Conservation (phyloP, 2,888 invertebrate species). For the Priocnemis perturbator region DNA sequence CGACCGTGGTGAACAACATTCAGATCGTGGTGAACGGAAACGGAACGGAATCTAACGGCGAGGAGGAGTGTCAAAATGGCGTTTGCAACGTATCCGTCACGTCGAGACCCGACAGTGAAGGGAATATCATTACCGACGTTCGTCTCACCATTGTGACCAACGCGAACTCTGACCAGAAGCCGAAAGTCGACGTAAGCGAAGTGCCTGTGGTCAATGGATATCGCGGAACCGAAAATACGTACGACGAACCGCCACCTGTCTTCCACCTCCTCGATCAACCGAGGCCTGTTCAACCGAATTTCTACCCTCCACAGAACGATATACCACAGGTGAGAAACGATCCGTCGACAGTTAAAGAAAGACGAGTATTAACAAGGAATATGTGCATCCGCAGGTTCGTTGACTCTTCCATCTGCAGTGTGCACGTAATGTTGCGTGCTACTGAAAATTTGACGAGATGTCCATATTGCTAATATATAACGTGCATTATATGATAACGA, state of each 20-base stretch:
- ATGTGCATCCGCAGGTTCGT: too few relatives aligned
- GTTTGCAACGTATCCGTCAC: constrained; percentile 54
- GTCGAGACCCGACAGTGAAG: constrained; percentile 41
- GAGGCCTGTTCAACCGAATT: constrained; percentile 21
- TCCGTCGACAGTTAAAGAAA: neutral
- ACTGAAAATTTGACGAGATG: too few relatives aligned
- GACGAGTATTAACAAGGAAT: too few relatives aligned
- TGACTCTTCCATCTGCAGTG: too few relatives aligned
- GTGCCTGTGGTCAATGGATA: constrained; percentile 61
- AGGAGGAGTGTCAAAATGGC: constrained; percentile 45
- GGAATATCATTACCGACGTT: constrained; percentile 57
- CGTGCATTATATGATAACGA: too few relatives aligned
- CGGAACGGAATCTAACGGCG: constrained; percentile 31
- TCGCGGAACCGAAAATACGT: constrained; percentile 41
- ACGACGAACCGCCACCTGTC: constrained; percentile 17
- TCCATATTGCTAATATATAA: too few relatives aligned
- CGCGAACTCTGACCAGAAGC: constrained; percentile 42
- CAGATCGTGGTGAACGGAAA: constrained; percentile 52
- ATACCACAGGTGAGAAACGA: constrained; percentile 58
- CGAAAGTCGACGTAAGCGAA: constrained; percentile 42
- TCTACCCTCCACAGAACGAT: constrained; percentile 35
- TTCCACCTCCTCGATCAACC: constrained; percentile 26
- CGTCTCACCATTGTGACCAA: constrained; percentile 56
- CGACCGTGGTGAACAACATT: constrained; percentile 53
- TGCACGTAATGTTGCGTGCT: too few relatives aligned